phyloP scores from a whole-genome alignment of 2,797 vertebrate species.

The Diceros bicornis region DNA sequence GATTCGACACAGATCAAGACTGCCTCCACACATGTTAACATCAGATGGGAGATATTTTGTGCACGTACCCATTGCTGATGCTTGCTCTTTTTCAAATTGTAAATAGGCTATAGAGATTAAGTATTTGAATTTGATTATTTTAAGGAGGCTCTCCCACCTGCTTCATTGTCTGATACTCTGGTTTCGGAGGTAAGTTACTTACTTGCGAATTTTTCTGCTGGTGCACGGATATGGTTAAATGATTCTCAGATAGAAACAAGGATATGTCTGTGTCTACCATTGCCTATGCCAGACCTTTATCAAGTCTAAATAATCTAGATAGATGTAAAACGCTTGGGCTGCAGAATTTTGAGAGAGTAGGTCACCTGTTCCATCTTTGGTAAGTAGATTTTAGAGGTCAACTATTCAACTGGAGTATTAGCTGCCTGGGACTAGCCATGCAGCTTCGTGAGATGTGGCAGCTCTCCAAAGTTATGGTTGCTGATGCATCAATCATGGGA shows the following conservation, averaged over 20 bases:
- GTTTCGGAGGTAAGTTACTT: not conserved
- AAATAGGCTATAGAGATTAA: not conserved
- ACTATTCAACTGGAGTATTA: not conserved
- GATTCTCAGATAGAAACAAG: not conserved
- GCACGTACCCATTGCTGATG: rapidly evolving
- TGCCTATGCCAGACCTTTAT: not conserved
- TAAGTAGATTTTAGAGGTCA: not conserved
- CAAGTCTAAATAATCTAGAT: not conserved
- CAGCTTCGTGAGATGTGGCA: not conserved
- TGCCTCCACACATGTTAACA: not conserved
- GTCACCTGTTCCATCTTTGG: not conserved
- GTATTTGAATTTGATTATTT: not conserved
- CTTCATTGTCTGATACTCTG: not conserved
- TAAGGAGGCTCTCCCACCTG: not conserved
- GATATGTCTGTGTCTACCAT: no score
- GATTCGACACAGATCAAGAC: not conserved
- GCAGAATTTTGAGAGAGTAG: not conserved
- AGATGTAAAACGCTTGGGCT: not conserved
- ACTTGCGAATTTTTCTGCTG: not conserved
- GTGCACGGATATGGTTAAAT: not conserved
- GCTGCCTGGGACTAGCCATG: not conserved
- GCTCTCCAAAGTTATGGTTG: not conserved
- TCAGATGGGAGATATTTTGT: not conserved
- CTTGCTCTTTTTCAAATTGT: not conserved
- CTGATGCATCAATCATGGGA: not conserved